These are phyloP conservation scores for Falcaria lacertinaria DNA, from an alignment of 2,888 invertebrate genomes.

Conservation along the genomic window DNA sequence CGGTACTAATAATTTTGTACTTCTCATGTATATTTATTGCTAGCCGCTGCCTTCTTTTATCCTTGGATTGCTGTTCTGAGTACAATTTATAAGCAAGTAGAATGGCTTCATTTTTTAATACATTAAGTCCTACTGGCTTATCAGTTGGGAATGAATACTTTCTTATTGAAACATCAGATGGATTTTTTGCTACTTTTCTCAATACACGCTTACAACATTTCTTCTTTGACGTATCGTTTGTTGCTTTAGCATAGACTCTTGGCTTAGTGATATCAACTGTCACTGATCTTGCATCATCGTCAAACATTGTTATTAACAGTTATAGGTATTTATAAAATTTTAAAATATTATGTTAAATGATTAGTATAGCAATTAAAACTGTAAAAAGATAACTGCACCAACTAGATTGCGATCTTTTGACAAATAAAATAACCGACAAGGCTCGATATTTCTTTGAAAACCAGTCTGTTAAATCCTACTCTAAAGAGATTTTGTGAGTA, in stretches of 20 bases:
- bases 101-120: conserved; percentile 37
- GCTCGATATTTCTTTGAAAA: too few species aligned
- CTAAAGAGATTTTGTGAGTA: too few species aligned
- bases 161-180: conserved; percentile 20
- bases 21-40: conserved; percentile 35
- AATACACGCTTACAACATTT: conserved; percentile 12
- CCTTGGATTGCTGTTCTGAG: conserved; percentile 35
- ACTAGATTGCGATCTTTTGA: too few species aligned
- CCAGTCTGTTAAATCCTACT: too few species aligned
- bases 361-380: not conserved
- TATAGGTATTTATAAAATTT: not conserved
- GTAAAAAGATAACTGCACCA: not conserved
- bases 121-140: conserved; percentile 28
- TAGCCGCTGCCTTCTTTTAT: conserved; percentile 32
- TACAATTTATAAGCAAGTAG: conserved; percentile 47
- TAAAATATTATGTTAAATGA: not conserved
- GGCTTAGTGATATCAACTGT: conserved; percentile 35
- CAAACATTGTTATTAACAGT: conserved; percentile 18
- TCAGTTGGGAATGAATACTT: conserved; percentile 30
- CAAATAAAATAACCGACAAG: too few species aligned
- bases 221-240: conserved; percentile 12
- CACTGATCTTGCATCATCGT: conserved; percentile 30
- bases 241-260: conserved; percentile 19
- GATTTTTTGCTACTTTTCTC: conserved; percentile 16
- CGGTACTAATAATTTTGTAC: conserved; percentile 45